These are phyloP conservation scores for Cebus imitator DNA, from an alignment of 2,113 vertebrate species.

Conservation along the genomic window DNA sequence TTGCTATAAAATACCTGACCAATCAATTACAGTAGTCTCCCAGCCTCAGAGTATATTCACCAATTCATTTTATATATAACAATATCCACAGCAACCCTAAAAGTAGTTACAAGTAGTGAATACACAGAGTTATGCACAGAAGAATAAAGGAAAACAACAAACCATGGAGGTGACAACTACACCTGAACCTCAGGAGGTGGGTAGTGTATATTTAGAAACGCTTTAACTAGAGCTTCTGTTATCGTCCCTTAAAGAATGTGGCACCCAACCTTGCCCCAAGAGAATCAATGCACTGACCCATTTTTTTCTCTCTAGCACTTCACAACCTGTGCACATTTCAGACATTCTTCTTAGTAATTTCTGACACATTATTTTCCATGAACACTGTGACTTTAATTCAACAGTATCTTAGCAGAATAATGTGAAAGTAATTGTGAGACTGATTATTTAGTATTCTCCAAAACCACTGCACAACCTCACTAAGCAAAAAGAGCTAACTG, in stretches of 20 bases:
- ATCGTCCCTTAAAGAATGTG: not conserved
- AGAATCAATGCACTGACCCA: not conserved
- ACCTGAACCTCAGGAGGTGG: not conserved
- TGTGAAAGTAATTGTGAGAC: constrained; percentile 28
- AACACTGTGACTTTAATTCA: constrained; percentile 43
- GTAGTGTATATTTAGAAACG: not conserved
- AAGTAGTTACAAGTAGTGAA: not conserved
- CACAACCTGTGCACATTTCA: not conserved
- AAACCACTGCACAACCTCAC: not conserved
- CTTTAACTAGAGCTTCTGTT: not conserved
- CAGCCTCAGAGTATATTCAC: not conserved
- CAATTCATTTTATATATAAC: not conserved
- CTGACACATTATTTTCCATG: not conserved
- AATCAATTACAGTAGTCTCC: not conserved
- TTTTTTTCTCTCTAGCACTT: not conserved
- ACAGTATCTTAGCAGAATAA: not conserved
- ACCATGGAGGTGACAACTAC: not conserved
- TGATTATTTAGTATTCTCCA: not conserved
- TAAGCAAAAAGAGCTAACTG: constrained; percentile 53
- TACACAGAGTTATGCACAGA: not conserved
- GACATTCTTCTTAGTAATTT: not conserved
- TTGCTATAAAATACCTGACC: not conserved
- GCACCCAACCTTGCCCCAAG: not conserved
- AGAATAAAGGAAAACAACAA: not conserved
- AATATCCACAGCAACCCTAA: not conserved